phyloP scores from a whole-genome alignment of 2,888 invertebrate species.

The Erebia palarica region DNA sequence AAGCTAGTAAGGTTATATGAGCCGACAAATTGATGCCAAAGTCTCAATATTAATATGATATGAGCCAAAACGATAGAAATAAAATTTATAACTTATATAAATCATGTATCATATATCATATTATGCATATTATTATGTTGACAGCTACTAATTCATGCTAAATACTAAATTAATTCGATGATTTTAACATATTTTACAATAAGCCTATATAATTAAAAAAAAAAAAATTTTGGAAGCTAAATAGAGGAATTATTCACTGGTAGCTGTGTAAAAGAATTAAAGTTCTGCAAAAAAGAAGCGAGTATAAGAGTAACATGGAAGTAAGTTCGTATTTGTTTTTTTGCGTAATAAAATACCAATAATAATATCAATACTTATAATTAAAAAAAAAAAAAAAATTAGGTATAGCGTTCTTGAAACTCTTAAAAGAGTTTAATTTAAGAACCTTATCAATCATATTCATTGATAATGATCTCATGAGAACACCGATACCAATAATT shows the following conservation, averaged over 20 bases:
- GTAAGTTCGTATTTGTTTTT: background rate
- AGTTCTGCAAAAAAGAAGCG: background rate
- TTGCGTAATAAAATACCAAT: too few relatives aligned
- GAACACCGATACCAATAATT: slow-evolving; percentile 6
- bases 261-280: too few relatives aligned
- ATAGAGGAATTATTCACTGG: background rate
- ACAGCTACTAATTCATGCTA: slow-evolving; percentile 13
- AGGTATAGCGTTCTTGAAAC: background rate
- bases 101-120: slow-evolving; percentile 1
- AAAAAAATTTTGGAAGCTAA: background rate
- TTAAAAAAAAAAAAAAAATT: too few relatives aligned
- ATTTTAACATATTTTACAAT: slow-evolving; percentile 2
- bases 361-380: too few relatives aligned
- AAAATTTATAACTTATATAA: background rate
- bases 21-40: background rate
- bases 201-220: background rate
- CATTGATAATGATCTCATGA: slow-evolving; percentile 7
- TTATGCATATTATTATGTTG: slow-evolving; percentile 10
- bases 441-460: slow-evolving; percentile 7
- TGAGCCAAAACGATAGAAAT: background rate
- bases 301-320: background rate
- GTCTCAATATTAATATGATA: background rate
- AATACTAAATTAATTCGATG: slow-evolving; percentile 8
- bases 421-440: background rate
- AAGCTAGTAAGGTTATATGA: background rate